Base-by-base conservation (phyloP, 2,888 invertebrate genomes). In the Listrodromus nycthemerus region DNA sequence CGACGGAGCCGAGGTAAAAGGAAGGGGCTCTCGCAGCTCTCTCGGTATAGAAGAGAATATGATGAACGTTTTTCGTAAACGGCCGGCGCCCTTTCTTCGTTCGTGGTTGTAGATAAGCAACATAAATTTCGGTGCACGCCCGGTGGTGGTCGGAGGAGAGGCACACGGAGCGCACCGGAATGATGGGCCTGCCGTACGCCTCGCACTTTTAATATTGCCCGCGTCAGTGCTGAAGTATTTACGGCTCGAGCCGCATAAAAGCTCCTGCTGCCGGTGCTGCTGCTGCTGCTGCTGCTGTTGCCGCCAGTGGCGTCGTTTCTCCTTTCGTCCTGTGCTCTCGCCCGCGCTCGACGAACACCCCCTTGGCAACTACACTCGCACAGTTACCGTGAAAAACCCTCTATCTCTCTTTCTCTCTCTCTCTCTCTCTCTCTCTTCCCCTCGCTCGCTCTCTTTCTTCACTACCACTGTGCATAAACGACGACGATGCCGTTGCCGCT, bases 121-220 rank as follows among this genome's bases (percentile, higher is more conserved):
- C 91, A 91, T 92, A 92, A 92, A 92, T 92, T 91, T 88, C 75
- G 85, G 80, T 83, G 85, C 82, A 86, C 78, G 86, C 85, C 79
- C 77, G 58, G 7, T 16, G 74, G 48, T 73, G 67, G 61, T 80
- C 61, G 61, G 58, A 48, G 73, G 30, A 58, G 63, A 50, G 65
- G 77, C 75, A 52, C 58, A 81, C 78, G 65, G 61, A 52, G 78
- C 77, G 89, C 85, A 87, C 87, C 83, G 83, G 88, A 89, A 90
- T 89, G 91, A 91, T 90, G 88, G 89, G 86, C 85, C 85, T 82
- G 84, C 83, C 85, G 87, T 89, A 90, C 86, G 89, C 88, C 88
- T 89, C 88, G 90, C 89, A 89, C 90, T 90, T 91, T 91, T 91
- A 91, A 92, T 92, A 92, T 92, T 92, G 90, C 90, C 87, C 88